phyloP scores from a whole-genome alignment of 2,113 vertebrate species.

The Nothoprocta pentlandii region DNA sequence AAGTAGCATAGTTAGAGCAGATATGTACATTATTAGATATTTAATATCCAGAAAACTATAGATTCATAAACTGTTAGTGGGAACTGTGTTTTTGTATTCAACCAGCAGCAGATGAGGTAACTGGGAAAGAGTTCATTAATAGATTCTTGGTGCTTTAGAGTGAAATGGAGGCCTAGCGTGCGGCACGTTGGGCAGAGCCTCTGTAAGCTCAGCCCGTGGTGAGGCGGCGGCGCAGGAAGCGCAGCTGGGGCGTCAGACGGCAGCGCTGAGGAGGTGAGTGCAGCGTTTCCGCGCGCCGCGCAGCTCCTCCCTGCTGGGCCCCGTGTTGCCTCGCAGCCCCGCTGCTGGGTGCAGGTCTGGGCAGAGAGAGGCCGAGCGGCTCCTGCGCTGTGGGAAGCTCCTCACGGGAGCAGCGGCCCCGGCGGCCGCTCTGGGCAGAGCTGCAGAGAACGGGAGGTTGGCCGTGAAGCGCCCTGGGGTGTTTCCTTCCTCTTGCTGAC shows the following conservation, averaged over 20 bases:
- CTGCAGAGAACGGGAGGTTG: background rate
- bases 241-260: background rate
- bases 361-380: background rate
- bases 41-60: background rate
- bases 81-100: background rate
- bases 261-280: background rate
- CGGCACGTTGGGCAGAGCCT: background rate
- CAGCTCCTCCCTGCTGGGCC: background rate
- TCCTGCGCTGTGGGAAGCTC: background rate
- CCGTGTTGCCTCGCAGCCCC: background rate
- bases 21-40: background rate
- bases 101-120: background rate
- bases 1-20: background rate
- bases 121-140: background rate
- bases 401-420: background rate
- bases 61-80: background rate
- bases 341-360: background rate
- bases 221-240: slow-evolving; percentile 18
- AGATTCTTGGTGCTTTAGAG: slow-evolving; percentile 12
- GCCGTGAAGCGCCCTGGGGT: too few relatives aligned
- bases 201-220: background rate
- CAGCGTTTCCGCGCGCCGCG: background rate
- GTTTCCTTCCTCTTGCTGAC: background rate
- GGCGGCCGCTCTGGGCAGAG: background rate
- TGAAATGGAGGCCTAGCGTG: background rate